A percentile compares a stretch with the other conserved stretches of the same genome.
Evolutionary conservation across 2,797 vertebrate genomes (phyloP).

Genomic region (Sebastes aleutianus): DNA sequence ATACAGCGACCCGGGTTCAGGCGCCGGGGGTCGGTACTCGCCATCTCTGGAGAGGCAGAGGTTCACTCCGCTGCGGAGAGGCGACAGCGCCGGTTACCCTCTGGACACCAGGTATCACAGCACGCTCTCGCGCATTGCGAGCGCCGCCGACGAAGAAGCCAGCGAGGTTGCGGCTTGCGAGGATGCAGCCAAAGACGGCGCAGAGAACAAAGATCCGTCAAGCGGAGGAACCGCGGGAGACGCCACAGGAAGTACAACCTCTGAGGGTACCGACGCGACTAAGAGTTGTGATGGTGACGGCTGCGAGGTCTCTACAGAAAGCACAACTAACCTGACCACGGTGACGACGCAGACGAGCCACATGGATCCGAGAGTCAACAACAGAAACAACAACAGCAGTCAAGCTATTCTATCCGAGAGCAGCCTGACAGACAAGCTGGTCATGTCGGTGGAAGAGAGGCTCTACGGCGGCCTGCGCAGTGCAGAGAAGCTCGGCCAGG

Average conservation of each 20-base stretch:
- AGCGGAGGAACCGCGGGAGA: not conserved
- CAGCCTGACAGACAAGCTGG: constrained; percentile 84
- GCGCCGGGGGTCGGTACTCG: constrained; percentile 71
- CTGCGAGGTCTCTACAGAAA: constrained; percentile 39
- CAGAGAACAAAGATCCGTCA: constrained; percentile 37
- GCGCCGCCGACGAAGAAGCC: constrained; percentile 87
- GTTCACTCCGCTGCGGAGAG: constrained; percentile 77
- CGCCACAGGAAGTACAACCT: not conserved
- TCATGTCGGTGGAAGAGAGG: constrained; percentile 83
- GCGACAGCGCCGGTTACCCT: constrained; percentile 82
- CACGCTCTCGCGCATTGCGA: constrained; percentile 88
- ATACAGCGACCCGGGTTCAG: constrained; percentile 93
- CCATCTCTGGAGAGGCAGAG: constrained; percentile 81
- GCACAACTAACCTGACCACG: constrained; percentile 43
- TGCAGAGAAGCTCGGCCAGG: constrained; percentile 57
- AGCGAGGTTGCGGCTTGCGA: constrained; percentile 70
- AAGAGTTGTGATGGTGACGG: not conserved
- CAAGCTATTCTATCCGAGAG: constrained; percentile 67
- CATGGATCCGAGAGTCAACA: constrained; percentile 71
- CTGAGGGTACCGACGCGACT: constrained; percentile 2
- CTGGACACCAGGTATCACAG: constrained; percentile 86
- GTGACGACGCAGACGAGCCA: not conserved
- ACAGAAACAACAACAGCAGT: constrained; percentile 81
- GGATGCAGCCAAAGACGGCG: constrained; percentile 45
- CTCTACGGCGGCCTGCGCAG: constrained; percentile 81